Evolutionary conservation across 1,140 invertebrate species (phyloP).

Genomic region (Paracyclopina nana): DNA sequence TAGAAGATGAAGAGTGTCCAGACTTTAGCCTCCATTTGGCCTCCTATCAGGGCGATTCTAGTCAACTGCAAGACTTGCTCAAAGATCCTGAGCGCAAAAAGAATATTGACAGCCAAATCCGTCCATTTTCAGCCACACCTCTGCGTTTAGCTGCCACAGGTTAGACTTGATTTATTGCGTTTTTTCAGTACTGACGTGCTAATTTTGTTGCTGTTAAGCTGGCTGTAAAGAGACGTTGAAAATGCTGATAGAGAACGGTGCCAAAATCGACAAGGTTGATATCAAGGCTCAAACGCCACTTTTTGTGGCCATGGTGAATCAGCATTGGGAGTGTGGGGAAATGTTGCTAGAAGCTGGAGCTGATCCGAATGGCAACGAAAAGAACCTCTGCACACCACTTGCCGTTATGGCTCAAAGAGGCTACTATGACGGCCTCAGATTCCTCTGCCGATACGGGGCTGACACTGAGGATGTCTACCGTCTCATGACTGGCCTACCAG

Average conservation of each 20-base stretch:
- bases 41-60: not conserved
- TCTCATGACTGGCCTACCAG: not conserved
- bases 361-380: constrained; percentile 6
- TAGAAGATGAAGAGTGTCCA: constrained; percentile 11
- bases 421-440: constrained; percentile 1
- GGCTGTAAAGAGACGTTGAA: not conserved
- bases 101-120: not conserved
- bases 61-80: not conserved
- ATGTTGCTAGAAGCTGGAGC: not conserved
- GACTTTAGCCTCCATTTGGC: constrained; percentile 4
- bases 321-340: constrained; percentile 5
- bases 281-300: constrained; percentile 12
- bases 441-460: not conserved
- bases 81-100: not conserved
- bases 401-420: constrained; percentile 13
- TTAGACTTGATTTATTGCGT: not conserved
- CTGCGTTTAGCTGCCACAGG: constrained; percentile 15
- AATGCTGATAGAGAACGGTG: constrained; percentile 6
- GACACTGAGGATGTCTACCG: constrained; percentile 8
- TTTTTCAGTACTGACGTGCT: not conserved
- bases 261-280: constrained; percentile 2
- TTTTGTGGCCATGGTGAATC: constrained; percentile 10
- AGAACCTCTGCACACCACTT: constrained; percentile 8
- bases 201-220: not conserved
- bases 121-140: constrained; percentile 9